A percentile compares a stretch with the other conserved stretches of the same genome.
phyloP scores from a whole-genome alignment of 2,797 vertebrate species.

The Sebastes cheni region DNA sequence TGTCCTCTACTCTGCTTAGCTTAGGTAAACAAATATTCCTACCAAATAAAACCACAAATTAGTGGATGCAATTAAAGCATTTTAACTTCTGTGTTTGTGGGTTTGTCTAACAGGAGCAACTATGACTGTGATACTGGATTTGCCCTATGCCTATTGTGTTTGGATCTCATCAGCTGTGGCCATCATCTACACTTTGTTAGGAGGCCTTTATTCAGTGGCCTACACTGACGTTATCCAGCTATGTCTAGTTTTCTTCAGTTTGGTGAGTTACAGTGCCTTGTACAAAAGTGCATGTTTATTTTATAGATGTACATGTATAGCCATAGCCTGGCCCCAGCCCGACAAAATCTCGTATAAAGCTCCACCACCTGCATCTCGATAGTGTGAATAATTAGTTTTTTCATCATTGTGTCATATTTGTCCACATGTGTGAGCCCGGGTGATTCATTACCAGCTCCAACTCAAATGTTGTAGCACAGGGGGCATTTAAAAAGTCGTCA shows the following conservation, averaged over 20 bases:
- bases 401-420: neutral
- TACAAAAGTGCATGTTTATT: neutral
- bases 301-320: too few species aligned
- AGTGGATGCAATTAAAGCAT: neutral
- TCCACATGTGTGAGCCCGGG: too few species aligned
- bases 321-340: too few species aligned
- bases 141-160: slow-evolving; percentile 67
- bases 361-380: neutral
- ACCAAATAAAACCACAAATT: neutral
- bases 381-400: neutral
- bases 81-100: neutral
- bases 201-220: slow-evolving; percentile 82
- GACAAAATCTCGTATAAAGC: neutral
- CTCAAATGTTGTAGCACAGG: too few species aligned
- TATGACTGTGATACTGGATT: slow-evolving; percentile 82
- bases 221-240: slow-evolving; percentile 82
- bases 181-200: slow-evolving; percentile 81
- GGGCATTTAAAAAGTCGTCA: too few species aligned
- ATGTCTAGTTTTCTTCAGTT: slow-evolving; percentile 72
- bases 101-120: slow-evolving; percentile 72
- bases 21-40: slow-evolving; percentile 44
- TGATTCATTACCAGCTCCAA: too few species aligned
- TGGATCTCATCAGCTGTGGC: slow-evolving; percentile 77
- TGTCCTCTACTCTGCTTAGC: slow-evolving; percentile 59
- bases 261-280: slow-evolving; percentile 68